A percentile compares a stretch with the other conserved stretches of the same genome.
These are phyloP conservation scores for Hapalemur alaotrensis DNA, from an alignment of 2,797 vertebrate genomes.

Conservation along the genomic window DNA sequence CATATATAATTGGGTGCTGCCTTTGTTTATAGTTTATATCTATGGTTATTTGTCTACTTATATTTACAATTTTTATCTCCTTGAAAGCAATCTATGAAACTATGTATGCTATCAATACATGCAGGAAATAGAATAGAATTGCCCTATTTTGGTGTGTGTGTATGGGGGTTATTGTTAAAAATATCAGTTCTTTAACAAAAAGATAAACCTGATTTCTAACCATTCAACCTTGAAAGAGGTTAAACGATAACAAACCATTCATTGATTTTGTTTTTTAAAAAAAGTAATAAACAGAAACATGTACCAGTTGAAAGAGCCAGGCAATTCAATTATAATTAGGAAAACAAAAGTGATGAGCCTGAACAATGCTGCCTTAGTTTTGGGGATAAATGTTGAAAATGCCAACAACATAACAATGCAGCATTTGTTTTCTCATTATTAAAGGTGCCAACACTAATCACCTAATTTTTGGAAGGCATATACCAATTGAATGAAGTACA, in stretches of 20 bases:
- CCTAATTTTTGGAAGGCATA: slow-evolving; percentile 44
- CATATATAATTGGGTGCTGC: background rate
- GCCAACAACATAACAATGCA: slow-evolving; percentile 15
- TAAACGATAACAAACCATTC: slow-evolving; percentile 71
- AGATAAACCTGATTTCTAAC: slow-evolving; percentile 60
- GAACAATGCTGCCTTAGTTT: slow-evolving; percentile 57
- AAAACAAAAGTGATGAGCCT: slow-evolving; percentile 72
- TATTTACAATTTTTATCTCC: background rate
- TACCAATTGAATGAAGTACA: background rate
- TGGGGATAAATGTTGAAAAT: slow-evolving; percentile 38
- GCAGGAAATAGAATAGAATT: background rate
- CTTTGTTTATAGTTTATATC: background rate
- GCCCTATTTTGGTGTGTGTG: background rate
- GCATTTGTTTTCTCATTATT: slow-evolving; percentile 44
- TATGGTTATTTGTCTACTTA: background rate
- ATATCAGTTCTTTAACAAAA: slow-evolving; percentile 57
- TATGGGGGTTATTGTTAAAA: slow-evolving; percentile 24
- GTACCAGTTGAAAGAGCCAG: slow-evolving; percentile 66
- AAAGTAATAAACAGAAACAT: slow-evolving; percentile 70
- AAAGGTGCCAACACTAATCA: slow-evolving; percentile 26
- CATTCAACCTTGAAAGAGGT: slow-evolving; percentile 72
- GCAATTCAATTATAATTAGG: slow-evolving; percentile 74
- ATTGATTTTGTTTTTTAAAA: slow-evolving; percentile 65
- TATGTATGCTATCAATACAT: background rate
- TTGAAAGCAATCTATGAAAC: slow-evolving; percentile 15